Evolutionary conservation across 2,797 vertebrate species (phyloP), one percentile per base, ranked within the genome.

Genomic region (Euthynnus affinis): DNA sequence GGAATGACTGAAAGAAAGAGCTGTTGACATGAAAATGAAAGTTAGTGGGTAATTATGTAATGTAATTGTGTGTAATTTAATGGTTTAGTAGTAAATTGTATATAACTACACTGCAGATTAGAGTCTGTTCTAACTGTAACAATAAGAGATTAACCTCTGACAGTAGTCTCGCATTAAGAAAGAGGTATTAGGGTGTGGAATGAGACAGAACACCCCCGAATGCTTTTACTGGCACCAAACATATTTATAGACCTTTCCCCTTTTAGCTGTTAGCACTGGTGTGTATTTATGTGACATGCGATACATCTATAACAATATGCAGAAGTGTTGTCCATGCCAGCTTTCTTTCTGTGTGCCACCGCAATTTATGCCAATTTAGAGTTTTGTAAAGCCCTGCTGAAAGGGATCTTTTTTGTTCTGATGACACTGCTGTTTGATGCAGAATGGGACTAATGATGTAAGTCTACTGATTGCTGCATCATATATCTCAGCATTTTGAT

Each of bases 31-130:
- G 5, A 37, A 56, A 44, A 8, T 44, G 42, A 44, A 44, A 44
- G 42, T 5, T 17, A 34, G 23, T 15, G 6, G 7, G 14, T 70
- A 44, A 42, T 79, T 66, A 32, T 32, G 29, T 32, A 32, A 61
- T 34, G 34, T 52, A 57, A 62, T 18, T 61, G 55, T 60, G 23
- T 10, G n/a, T 80, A 60, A 59, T 67, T 52, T 3, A 29, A n/a
- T 58, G 67, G 23, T 76, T 71, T 25, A 23, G 37, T 27, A 57
- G 51, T 62, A 53, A 71, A 62, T 40, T 66, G 51, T n/a, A 71
- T 55, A 25, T n/a, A 34, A 32, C 52, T 18, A 18, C 52, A 22
- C 49, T 32, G 22, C 62, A 73, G 46, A 37, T 67, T 37, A 62
- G 32, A 49, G 53, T 56, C 32, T 37, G 10, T 8, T 14, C 18